A percentile compares a stretch with the other conserved stretches of the same genome.
Conservation (phyloP, 2,797 vertebrate genomes). For the Etheostoma nigrum region DNA sequence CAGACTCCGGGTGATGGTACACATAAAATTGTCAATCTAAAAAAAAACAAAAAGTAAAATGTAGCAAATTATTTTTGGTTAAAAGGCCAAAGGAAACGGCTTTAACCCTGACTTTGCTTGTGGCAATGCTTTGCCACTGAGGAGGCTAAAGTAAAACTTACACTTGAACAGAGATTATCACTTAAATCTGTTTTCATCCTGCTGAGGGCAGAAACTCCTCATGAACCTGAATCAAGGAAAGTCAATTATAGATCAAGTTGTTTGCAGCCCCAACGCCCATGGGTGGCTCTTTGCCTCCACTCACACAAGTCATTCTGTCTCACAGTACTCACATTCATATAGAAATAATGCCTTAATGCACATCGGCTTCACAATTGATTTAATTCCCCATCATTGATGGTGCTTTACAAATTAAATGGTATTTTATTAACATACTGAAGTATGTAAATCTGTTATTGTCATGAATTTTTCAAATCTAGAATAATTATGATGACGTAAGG, state of each 20-base stretch:
- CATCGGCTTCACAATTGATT: not conserved
- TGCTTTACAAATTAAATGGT: slow-evolving; percentile 1
- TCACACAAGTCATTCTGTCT: not conserved
- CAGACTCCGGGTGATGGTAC: slow-evolving; percentile 9
- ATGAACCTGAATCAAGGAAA: slow-evolving; percentile 15
- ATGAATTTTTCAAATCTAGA: slow-evolving; percentile 58
- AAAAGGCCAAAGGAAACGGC: slow-evolving; percentile 22
- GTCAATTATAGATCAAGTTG: slow-evolving; percentile 29
- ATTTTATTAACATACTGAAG: slow-evolving; percentile 21
- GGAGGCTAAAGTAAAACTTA: slow-evolving; percentile 36
- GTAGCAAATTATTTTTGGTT: slow-evolving; percentile 13
- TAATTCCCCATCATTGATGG: not conserved
- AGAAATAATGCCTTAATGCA: slow-evolving; percentile 6
- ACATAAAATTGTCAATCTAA: slow-evolving; percentile 5
- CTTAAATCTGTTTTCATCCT: slow-evolving; percentile 57
- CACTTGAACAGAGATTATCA: slow-evolving; percentile 42
- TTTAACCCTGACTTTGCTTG: slow-evolving; percentile 31
- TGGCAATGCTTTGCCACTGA: slow-evolving; percentile 12
- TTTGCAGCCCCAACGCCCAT: slow-evolving; percentile 23
- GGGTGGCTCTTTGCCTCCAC: slow-evolving; percentile 35
- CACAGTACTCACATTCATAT: not conserved
- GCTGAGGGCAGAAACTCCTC: slow-evolving; percentile 27
- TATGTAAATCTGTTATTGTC: slow-evolving; percentile 50
- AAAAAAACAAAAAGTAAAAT: slow-evolving; percentile 24
- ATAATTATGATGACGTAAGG: slow-evolving; percentile 34